A percentile compares a stretch with the other conserved stretches of the same genome.
phyloP scores from a whole-genome alignment of 1,140 invertebrate species.

The Stenopsyche tienmushanensis region DNA sequence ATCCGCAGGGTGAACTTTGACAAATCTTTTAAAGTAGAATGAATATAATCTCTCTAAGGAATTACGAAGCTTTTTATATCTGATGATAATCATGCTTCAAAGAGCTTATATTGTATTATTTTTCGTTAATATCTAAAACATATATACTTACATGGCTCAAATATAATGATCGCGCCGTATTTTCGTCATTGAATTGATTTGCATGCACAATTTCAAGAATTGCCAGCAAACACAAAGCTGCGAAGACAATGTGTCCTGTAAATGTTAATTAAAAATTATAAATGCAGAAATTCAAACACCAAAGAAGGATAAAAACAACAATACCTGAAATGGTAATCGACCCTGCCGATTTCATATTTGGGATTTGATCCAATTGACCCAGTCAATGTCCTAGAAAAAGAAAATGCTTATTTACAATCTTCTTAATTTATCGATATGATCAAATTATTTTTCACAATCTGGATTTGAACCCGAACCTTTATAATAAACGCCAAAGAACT shows the following conservation, averaged over 20 bases:
- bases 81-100: too few species aligned
- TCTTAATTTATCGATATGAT: neutral
- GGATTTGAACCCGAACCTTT: too few species aligned
- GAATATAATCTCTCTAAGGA: too few species aligned
- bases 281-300: neutral
- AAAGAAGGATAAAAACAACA: neutral
- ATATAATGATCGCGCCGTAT: slow-evolving; percentile 1
- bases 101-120: too few species aligned
- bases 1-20: too few species aligned
- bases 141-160: neutral
- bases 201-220: slow-evolving; percentile 13
- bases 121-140: neutral
- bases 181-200: slow-evolving; percentile 16
- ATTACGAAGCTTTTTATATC: too few species aligned
- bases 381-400: neutral
- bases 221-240: slow-evolving; percentile 20
- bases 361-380: slow-evolving; percentile 7
- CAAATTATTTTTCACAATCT: neutral
- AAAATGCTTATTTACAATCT: neutral
- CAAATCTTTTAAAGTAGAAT: too few species aligned
- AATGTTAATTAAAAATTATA: neutral
- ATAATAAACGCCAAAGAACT: too few species aligned
- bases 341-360: slow-evolving; percentile 30
- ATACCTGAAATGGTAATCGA: slow-evolving; percentile 23
- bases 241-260: slow-evolving; percentile 21